These are phyloP conservation scores for Agrypnus murinus DNA, from an alignment of 2,888 invertebrate genomes.

Conservation along the genomic window DNA sequence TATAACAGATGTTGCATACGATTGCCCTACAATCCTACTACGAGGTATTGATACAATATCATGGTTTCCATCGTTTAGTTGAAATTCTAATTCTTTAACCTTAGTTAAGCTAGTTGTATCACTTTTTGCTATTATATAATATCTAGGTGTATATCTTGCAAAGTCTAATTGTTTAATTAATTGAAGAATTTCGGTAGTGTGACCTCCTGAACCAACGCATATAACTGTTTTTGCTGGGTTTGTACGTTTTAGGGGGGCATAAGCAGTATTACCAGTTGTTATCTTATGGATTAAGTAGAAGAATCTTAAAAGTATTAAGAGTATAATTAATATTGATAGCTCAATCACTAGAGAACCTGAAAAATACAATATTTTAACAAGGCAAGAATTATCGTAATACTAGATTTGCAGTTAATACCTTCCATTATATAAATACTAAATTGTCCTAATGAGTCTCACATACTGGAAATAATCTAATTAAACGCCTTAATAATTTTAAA, in stretches of 20 bases:
- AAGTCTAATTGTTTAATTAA: constrained; percentile 78
- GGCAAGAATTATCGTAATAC: no score
- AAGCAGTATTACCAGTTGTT: constrained; percentile 65
- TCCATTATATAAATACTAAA: no score
- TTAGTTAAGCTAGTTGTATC: constrained; percentile 85
- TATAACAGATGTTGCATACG: constrained; percentile 84
- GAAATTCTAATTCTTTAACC: constrained; percentile 74
- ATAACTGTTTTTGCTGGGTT: constrained; percentile 73
- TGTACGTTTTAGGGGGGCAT: constrained; percentile 58
- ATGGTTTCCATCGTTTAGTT: constrained; percentile 67
- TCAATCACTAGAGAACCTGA: constrained; percentile 33
- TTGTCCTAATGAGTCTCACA: no score
- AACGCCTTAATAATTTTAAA: no score
- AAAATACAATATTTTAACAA: no score
- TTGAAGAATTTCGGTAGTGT: constrained; percentile 95
- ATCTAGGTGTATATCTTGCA: constrained; percentile 81
- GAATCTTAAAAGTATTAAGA: constrained; percentile 63
- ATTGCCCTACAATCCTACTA: constrained; percentile 91
- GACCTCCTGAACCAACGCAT: constrained; percentile 89
- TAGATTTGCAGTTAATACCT: no score
- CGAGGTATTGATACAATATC: constrained; percentile 81
- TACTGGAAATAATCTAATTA: no score
- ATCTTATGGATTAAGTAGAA: constrained; percentile 67
- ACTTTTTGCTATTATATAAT: constrained; percentile 85
- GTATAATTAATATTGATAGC: constrained; percentile 52